Evolutionary conservation across 2,113 vertebrate genomes (phyloP).

Genomic region (Pycnonotus jocosus): DNA sequence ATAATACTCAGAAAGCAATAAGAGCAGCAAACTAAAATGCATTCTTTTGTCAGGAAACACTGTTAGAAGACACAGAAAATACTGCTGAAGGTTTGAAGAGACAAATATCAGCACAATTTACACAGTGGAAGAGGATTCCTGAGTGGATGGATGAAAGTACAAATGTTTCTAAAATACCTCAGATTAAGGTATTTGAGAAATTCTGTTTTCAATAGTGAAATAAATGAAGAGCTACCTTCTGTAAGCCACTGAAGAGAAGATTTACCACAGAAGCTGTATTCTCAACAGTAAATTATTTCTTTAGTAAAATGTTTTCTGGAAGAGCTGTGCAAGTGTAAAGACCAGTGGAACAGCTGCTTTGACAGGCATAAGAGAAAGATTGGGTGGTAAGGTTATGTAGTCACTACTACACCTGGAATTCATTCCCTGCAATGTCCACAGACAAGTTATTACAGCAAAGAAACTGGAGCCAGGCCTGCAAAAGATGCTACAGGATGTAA

Average conservation of each 20-base stretch:
- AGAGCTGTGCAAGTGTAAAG: background rate
- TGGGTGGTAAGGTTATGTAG: rapidly evolving
- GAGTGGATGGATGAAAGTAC: background rate
- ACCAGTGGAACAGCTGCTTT: background rate
- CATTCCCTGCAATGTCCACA: rapidly evolving
- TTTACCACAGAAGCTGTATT: background rate
- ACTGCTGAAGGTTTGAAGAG: background rate
- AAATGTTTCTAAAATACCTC: background rate
- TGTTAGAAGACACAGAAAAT: background rate
- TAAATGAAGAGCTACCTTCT: background rate
- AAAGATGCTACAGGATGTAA: background rate
- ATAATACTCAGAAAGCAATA: background rate
- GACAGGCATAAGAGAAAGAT: background rate
- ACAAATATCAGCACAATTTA: background rate
- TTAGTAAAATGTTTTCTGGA: background rate
- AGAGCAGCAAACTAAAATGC: background rate
- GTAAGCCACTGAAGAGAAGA: background rate
- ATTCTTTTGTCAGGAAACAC: background rate
- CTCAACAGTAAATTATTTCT: background rate
- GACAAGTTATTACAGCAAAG: background rate
- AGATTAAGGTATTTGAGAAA: background rate
- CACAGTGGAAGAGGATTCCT: background rate
- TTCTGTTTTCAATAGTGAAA: background rate
- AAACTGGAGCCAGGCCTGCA: background rate
- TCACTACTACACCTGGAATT: background rate